A percentile compares a stretch with the other conserved stretches of the same genome.
Conservation (phyloP, 2,888 invertebrate genomes). For the Biston stratarius region DNA sequence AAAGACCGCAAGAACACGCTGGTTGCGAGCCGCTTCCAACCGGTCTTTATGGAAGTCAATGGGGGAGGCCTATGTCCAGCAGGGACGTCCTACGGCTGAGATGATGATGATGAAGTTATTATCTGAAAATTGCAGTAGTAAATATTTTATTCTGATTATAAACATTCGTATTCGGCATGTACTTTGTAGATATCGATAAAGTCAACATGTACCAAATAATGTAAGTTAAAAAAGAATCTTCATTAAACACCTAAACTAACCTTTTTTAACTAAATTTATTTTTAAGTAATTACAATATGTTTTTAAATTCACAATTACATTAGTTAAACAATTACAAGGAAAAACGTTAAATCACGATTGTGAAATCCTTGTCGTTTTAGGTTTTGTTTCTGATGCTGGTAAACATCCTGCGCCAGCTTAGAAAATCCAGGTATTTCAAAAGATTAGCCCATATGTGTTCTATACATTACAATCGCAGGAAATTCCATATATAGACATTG, state of each 20-base stretch:
- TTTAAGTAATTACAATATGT: not conserved
- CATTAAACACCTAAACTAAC: too few species aligned
- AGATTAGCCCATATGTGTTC: conserved; percentile 2
- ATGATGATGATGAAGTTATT: too few species aligned
- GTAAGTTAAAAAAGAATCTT: not conserved
- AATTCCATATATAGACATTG: conserved; percentile 9
- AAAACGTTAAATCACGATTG: conserved; percentile 1
- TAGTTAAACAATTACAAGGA: conserved; percentile 1
- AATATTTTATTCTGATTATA: too few species aligned
- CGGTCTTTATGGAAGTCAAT: too few species aligned
- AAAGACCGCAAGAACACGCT: too few species aligned
- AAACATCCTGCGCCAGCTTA: conserved; percentile 6
- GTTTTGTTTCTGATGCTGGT: not conserved
- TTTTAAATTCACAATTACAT: conserved; percentile 1
- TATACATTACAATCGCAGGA: conserved; percentile 7
- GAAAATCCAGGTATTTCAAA: conserved; percentile 12
- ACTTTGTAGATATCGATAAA: too few species aligned
- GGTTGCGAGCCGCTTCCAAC: too few species aligned
- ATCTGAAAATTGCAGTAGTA: too few species aligned
- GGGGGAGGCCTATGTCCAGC: too few species aligned
- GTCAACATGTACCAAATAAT: not conserved
- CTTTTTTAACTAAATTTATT: not conserved
- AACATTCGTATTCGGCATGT: too few species aligned
- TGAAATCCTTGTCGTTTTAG: conserved; percentile 1
- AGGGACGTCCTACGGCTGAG: too few species aligned